phyloP scores from a whole-genome alignment of 1,140 invertebrate genomes.

The Globodera ellingtonae region DNA sequence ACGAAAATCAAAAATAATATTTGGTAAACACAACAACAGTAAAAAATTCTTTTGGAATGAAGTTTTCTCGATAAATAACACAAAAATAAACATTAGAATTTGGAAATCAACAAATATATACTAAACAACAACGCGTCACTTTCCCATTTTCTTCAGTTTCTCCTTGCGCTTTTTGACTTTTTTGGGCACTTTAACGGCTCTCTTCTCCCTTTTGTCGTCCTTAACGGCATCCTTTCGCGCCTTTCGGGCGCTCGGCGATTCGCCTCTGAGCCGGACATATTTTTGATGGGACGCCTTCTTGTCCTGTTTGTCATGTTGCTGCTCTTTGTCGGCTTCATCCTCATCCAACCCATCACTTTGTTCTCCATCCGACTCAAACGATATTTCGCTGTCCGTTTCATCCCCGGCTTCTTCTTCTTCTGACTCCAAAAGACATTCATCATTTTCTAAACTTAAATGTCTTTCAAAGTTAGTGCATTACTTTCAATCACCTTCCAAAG shows the following conservation, averaged over 20 bases:
- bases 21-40: too few species aligned
- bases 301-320: background rate
- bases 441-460: conserved; percentile 8
- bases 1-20: conserved; percentile 4
- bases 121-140: background rate
- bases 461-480: background rate
- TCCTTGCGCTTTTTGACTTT: conserved; percentile 81
- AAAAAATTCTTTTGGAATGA: too few species aligned
- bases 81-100: conserved; percentile 9
- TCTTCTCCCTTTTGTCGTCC: conserved; percentile 82
- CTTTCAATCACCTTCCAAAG: background rate
- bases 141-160: conserved; percentile 45
- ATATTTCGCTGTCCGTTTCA: background rate
- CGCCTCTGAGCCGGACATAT: conserved; percentile 71
- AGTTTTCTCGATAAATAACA: conserved; percentile 6
- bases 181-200: conserved; percentile 83
- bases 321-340: conserved; percentile 21
- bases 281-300: conserved; percentile 38
- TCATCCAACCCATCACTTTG: conserved; percentile 25
- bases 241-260: conserved; percentile 83
- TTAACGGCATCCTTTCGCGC: conserved; percentile 68
- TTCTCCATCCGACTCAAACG: conserved; percentile 57
- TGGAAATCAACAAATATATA: conserved; percentile 21
- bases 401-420: background rate
- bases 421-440: conserved; percentile 8